Evolutionary conservation across 2,113 vertebrate species (phyloP).

Genomic region (Microtus richardsoni): DNA sequence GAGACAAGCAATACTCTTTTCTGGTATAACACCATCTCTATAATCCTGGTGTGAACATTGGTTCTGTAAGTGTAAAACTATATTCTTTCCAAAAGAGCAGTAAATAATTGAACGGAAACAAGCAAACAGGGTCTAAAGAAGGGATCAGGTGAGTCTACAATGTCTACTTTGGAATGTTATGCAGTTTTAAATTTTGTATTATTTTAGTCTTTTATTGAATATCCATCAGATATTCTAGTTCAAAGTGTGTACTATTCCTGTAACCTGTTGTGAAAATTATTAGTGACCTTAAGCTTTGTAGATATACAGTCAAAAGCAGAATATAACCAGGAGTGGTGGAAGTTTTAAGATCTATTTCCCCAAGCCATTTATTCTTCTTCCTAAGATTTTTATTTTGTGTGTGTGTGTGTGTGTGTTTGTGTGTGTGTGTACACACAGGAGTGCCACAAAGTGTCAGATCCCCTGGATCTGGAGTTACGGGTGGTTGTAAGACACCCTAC

Average conservation of each 20-base stretch:
- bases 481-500: not conserved
- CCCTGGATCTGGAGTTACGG: not conserved
- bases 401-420: not conserved
- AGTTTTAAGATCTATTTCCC: not conserved
- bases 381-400: not conserved
- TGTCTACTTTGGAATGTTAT: not conserved
- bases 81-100: slow-evolving; percentile 21
- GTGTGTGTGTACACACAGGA: not conserved
- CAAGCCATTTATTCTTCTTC: not conserved
- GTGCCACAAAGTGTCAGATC: not conserved
- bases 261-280: slow-evolving; percentile 15
- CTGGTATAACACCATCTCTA: not conserved
- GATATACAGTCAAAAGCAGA: not conserved
- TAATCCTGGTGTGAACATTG: not conserved
- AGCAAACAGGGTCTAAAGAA: not conserved
- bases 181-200: not conserved
- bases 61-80: slow-evolving; percentile 17
- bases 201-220: slow-evolving; percentile 30
- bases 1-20: not conserved
- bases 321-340: not conserved
- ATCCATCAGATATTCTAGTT: not conserved
- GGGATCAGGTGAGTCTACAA: not conserved
- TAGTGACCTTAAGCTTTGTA: slow-evolving; percentile 29
- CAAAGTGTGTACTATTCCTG: not conserved
- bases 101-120: not conserved